These are phyloP conservation scores for Leucosticte australis DNA, from an alignment of 2,113 vertebrate species.

Conservation along the genomic window DNA sequence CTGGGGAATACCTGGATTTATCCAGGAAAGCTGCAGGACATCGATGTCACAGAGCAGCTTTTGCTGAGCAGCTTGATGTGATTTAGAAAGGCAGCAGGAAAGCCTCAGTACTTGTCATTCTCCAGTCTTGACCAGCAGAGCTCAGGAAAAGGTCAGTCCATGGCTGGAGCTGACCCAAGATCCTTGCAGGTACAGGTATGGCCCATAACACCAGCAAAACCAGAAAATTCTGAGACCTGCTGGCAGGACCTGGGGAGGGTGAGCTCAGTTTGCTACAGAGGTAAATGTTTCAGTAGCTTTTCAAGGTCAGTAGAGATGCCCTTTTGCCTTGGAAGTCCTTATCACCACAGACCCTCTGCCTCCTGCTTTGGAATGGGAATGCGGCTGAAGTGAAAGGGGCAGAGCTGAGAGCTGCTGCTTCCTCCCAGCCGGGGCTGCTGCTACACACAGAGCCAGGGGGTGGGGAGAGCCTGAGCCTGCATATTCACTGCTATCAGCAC, in stretches of 20 bases:
- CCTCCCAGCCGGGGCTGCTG: neutral
- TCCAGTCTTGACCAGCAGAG: neutral
- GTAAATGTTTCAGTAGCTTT: neutral
- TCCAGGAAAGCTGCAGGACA: neutral
- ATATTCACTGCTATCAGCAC: rapidly evolving
- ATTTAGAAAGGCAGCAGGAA: neutral
- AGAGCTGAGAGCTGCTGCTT: neutral
- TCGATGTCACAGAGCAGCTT: neutral
- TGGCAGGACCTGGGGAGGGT: neutral
- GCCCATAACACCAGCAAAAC: neutral
- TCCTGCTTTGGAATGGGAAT: neutral
- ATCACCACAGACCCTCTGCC: neutral
- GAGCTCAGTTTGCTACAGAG: neutral
- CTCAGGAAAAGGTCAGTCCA: neutral
- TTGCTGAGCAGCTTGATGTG: neutral
- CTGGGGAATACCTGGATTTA: neutral
- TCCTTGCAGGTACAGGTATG: neutral
- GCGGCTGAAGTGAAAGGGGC: rapidly evolving
- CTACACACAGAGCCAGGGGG: neutral
- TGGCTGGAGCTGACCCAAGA: neutral
- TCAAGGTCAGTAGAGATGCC: neutral
- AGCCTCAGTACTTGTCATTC: neutral
- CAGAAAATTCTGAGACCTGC: neutral
- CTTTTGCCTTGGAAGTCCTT: neutral
- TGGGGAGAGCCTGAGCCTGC: neutral